phyloP scores from a whole-genome alignment of 2,888 invertebrate species.

The Pogonocherus hispidulus region DNA sequence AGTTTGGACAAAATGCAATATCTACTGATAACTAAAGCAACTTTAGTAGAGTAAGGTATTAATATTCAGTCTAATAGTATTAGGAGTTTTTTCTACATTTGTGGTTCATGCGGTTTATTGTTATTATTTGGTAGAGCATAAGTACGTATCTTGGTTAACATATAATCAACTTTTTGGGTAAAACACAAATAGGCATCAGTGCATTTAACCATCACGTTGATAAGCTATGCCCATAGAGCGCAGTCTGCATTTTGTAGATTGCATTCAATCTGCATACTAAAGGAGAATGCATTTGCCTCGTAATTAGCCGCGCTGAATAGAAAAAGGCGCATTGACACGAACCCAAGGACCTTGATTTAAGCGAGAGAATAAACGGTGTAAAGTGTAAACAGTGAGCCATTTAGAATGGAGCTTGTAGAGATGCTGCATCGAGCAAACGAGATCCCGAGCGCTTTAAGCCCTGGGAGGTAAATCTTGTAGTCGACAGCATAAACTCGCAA shows the following conservation, averaged over 20 bases:
- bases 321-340: constrained; percentile 24
- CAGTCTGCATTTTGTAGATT: background rate
- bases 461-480: constrained; percentile 46
- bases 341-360: constrained; percentile 29
- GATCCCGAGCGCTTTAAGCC: constrained; percentile 35
- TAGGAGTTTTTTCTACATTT: too few relatives aligned
- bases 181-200: too few relatives aligned
- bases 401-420: constrained; percentile 42
- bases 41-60: too few relatives aligned
- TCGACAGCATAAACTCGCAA: constrained; percentile 47
- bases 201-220: background rate
- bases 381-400: constrained; percentile 37
- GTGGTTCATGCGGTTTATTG: too few relatives aligned
- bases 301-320: background rate
- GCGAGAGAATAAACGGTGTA: constrained; percentile 28
- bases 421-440: constrained; percentile 41
- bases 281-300: background rate
- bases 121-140: too few relatives aligned
- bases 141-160: too few relatives aligned
- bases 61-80: too few relatives aligned
- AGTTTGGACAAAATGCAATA: too few relatives aligned
- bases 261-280: background rate
- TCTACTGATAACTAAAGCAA: too few relatives aligned
- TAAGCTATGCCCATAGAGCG: background rate
- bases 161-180: too few relatives aligned